A percentile compares a stretch with the other conserved stretches of the same genome.
Conservation (phyloP, 2,888 invertebrate genomes). For the Trichopoda pennipes region DNA sequence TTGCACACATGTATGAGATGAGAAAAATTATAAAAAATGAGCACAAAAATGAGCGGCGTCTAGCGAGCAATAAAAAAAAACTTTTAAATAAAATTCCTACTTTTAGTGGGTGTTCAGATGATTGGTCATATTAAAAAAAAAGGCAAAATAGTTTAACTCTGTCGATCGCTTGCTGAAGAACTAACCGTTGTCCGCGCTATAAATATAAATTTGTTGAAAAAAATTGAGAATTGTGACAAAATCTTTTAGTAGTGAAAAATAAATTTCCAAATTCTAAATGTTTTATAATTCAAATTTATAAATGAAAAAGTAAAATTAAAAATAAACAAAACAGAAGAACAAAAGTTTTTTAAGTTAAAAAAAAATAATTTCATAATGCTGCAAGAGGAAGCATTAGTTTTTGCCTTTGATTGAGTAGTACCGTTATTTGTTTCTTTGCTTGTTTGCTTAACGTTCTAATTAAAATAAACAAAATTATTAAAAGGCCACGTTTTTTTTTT, state of each 20-base stretch:
- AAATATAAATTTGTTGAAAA: slow-evolving; percentile 43
- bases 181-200: slow-evolving; percentile 76
- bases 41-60: slow-evolving; percentile 59
- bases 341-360: slow-evolving; percentile 3
- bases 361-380: no score
- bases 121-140: slow-evolving; percentile 31
- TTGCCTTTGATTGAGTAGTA: slow-evolving; percentile 1
- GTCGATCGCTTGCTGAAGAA: slow-evolving; percentile 78
- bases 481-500: no score
- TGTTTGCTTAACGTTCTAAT: slow-evolving; percentile 7
- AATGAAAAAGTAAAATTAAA: not conserved
- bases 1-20: slow-evolving; percentile 31
- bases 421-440: not conserved
- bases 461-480: slow-evolving; percentile 24
- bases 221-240: slow-evolving; percentile 15
- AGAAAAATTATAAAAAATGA: slow-evolving; percentile 43
- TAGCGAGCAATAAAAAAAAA: slow-evolving; percentile 52
- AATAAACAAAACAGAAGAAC: slow-evolving; percentile 5
- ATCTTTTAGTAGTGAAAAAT: slow-evolving; percentile 3
- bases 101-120: slow-evolving; percentile 44
- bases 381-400: no score
- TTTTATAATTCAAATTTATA: not conserved
- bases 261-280: slow-evolving; percentile 28
- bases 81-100: not conserved
- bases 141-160: slow-evolving; percentile 76